Evolutionary conservation across 2,797 vertebrate genomes (phyloP).

Genomic region (Enteromius treurensis): DNA sequence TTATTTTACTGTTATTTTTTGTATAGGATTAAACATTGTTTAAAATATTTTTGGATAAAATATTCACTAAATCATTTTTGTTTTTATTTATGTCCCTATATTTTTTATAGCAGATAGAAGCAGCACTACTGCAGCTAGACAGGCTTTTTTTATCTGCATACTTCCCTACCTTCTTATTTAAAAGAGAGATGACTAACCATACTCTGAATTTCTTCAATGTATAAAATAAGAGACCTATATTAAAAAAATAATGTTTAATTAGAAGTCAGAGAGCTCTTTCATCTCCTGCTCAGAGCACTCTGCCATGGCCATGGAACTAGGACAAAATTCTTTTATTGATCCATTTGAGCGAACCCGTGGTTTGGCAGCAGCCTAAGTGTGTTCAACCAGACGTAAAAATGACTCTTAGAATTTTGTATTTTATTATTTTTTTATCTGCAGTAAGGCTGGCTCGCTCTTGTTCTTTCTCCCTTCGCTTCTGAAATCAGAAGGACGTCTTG

Average conservation of each 20-base stretch:
- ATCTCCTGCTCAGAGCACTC: constrained; percentile 67
- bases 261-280: constrained; percentile 77
- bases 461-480: constrained; percentile 61
- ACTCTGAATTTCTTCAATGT: constrained; percentile 61
- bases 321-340: constrained; percentile 76
- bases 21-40: not conserved
- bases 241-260: constrained; percentile 77
- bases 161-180: constrained; percentile 18
- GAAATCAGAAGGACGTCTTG: constrained; percentile 41
- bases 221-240: constrained; percentile 64
- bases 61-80: not conserved
- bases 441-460: constrained; percentile 12
- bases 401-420: constrained; percentile 61
- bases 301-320: constrained; percentile 66
- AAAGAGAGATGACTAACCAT: constrained; percentile 28
- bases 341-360: constrained; percentile 66
- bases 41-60: not conserved
- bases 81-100: not conserved
- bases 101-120: not conserved
- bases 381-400: constrained; percentile 73
- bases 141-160: constrained; percentile 38
- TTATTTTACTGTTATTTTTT: not conserved
- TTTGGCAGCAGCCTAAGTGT: constrained; percentile 64
- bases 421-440: not conserved
- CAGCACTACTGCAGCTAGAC: not conserved